Conservation (phyloP, 2,113 vertebrate species). For the Plecotus auritus region DNA sequence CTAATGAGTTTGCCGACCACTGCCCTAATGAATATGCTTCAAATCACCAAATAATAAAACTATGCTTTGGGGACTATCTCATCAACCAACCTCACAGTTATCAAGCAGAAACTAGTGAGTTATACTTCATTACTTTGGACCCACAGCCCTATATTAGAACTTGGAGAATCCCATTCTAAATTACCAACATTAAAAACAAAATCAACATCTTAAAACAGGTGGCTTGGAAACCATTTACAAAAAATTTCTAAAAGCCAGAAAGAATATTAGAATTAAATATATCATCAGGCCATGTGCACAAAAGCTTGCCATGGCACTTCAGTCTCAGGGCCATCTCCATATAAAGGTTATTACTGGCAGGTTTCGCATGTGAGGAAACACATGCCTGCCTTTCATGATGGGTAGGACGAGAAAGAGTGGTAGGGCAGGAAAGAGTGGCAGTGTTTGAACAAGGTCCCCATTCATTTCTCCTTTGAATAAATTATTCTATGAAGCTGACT, state of each 20-base stretch:
- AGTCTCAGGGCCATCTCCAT: not conserved
- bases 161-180: slow-evolving; percentile 12
- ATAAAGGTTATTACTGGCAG: not conserved
- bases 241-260: not conserved
- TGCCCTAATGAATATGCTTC: slow-evolving; percentile 24
- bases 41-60: slow-evolving; percentile 41
- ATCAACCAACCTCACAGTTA: not conserved
- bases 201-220: not conserved
- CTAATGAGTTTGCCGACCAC: too few relatives aligned
- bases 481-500: not conserved
- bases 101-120: not conserved
- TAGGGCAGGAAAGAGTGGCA: not conserved
- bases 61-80: slow-evolving; percentile 14
- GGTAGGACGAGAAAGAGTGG: not conserved
- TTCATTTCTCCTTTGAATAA: not conserved
- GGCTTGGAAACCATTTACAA: not conserved
- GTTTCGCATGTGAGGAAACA: not conserved
- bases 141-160: not conserved
- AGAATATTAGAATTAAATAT: not conserved
- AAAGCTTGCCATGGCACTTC: not conserved
- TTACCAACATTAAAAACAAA: slow-evolving; percentile 16
- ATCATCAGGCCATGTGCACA: not conserved
- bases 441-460: not conserved
- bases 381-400: not conserved
- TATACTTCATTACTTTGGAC: slow-evolving; percentile 9